Conservation (phyloP, 2,113 vertebrate genomes). For the Oceanites oceanicus region DNA sequence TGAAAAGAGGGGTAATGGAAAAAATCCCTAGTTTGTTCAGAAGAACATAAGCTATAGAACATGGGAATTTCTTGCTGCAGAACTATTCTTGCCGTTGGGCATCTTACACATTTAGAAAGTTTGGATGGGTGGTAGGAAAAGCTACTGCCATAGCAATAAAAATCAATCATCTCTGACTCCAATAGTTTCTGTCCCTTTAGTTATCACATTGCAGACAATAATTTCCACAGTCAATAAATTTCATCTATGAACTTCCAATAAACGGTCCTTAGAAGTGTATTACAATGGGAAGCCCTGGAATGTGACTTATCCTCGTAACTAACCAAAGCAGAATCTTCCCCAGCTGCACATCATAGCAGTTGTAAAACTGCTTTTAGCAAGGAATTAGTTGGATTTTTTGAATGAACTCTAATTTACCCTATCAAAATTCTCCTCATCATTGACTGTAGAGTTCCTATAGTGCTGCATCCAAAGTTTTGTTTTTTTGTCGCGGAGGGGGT, state of each 20-base stretch:
- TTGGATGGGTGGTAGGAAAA: not conserved
- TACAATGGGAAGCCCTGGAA: not conserved
- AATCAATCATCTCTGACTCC: not conserved
- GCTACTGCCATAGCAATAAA: not conserved
- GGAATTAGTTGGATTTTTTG: not conserved
- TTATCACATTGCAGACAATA: not conserved
- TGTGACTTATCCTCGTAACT: not conserved
- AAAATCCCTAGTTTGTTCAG: not conserved
- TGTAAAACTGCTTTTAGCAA: not conserved
- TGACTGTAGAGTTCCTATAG: not conserved
- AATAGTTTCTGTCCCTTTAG: not conserved
- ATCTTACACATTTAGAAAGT: not conserved
- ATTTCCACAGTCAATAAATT: not conserved
- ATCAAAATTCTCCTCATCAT: not conserved
- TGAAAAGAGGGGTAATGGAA: not conserved
- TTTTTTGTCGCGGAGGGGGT: not conserved
- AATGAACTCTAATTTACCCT: not conserved
- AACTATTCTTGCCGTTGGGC: not conserved
- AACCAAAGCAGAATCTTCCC: not conserved
- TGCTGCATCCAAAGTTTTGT: not conserved
- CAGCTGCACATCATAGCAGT: slow-evolving; percentile 23
- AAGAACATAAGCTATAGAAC: not conserved
- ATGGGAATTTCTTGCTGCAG: not conserved
- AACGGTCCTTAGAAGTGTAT: not conserved
- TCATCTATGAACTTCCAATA: not conserved